Evolutionary conservation across 2,888 invertebrate species (phyloP).

Genomic region (Xanthorhoe designata): DNA sequence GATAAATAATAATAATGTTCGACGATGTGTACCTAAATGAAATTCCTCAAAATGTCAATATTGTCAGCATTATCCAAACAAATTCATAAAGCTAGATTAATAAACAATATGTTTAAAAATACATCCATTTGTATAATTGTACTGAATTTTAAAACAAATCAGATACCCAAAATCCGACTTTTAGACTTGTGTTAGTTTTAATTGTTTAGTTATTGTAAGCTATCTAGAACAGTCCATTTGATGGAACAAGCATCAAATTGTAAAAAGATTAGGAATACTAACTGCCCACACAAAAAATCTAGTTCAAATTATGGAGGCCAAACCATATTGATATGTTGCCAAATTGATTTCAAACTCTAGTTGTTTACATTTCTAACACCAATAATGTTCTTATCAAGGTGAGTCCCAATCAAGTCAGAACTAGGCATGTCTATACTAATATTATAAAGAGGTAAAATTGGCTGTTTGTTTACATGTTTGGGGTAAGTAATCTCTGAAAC

Average conservation of each 20-base stretch:
- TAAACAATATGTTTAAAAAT: too few relatives aligned
- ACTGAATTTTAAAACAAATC: too few relatives aligned
- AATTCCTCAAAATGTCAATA: too few relatives aligned
- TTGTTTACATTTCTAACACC: background rate
- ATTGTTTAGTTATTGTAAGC: background rate
- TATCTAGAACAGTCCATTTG: conserved; percentile 8
- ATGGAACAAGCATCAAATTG: background rate
- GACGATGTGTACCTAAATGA: too few relatives aligned
- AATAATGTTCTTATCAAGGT: background rate
- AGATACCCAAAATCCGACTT: too few relatives aligned
- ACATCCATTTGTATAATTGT: too few relatives aligned
- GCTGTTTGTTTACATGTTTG: too few relatives aligned
- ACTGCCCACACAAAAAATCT: conserved; percentile 24
- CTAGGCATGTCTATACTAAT: background rate
- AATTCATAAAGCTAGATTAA: too few relatives aligned
- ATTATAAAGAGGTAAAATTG: too few relatives aligned
- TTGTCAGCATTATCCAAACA: too few relatives aligned
- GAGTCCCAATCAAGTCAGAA: background rate
- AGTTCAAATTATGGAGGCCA: conserved; percentile 20
- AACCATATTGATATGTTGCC: conserved; percentile 10
- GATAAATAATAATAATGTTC: too few relatives aligned
- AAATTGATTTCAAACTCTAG: background rate
- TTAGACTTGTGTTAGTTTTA: background rate
- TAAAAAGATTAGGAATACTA: background rate
- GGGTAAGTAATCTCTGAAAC: too few relatives aligned